Percentiles rank a stretch among this genome's conserved stretches.
phyloP scores from a whole-genome alignment of 2,888 invertebrate genomes.

The Ichneumon xanthorius region DNA sequence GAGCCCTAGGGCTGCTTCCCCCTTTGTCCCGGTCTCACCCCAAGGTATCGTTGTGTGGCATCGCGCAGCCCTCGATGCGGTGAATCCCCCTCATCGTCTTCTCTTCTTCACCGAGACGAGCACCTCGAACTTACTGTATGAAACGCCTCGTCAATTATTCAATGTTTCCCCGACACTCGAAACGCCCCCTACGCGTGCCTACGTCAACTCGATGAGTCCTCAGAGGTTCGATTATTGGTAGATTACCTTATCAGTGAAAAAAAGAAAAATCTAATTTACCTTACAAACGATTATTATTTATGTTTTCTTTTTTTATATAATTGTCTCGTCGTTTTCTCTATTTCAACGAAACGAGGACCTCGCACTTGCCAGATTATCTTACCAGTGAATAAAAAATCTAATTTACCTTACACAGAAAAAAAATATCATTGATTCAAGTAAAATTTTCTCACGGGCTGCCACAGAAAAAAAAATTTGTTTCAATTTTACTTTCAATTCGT shows the following conservation, averaged over 20 bases:
- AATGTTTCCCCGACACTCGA: conserved; percentile 57
- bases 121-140: background rate
- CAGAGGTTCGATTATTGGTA: background rate
- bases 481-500: no score
- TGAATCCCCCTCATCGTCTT: conserved; percentile 41
- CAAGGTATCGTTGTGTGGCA: conserved; percentile 30
- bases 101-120: conserved; percentile 17
- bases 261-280: background rate
- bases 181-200: conserved; percentile 45
- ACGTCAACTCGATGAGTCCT: conserved; percentile 13
- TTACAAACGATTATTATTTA: no score
- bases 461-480: no score
- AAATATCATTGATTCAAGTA: no score
- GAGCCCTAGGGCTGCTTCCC: conserved; percentile 8
- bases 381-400: no score
- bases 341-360: no score
- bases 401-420: no score
- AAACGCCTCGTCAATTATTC: conserved; percentile 47
- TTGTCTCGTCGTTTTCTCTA: no score
- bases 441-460: no score
- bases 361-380: no score
- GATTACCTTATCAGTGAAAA: background rate
- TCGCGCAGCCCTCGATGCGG: conserved; percentile 13
- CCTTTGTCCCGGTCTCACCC: conserved; percentile 22
- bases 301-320: no score